Percentiles rank a stretch among this genome's conserved stretches.
These are phyloP conservation scores for Urocolius indicus DNA, from an alignment of 2,113 vertebrate species.

Conservation along the genomic window DNA sequence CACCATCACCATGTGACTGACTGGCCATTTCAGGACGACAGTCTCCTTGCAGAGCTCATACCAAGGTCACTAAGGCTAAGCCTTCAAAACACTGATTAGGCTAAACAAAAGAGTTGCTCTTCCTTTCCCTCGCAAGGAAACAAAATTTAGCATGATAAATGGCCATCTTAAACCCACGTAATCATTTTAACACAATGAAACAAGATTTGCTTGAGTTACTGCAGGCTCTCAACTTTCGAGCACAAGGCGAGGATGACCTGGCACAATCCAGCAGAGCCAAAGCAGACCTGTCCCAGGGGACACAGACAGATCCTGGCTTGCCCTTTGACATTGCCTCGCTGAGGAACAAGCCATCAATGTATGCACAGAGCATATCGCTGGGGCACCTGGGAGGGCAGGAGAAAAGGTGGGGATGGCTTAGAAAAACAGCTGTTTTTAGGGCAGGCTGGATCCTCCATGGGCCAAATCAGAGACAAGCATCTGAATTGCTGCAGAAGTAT, in stretches of 20 bases:
- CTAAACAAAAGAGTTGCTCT: background rate
- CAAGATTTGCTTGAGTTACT: slow-evolving; percentile 33
- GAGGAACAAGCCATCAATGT: background rate
- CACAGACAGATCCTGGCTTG: background rate
- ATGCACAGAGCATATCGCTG: background rate
- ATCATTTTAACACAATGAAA: slow-evolving; percentile 32
- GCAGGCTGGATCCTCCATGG: accelerated
- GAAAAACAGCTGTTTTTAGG: background rate
- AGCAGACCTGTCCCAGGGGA: background rate
- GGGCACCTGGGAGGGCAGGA: background rate
- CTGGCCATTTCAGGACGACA: background rate
- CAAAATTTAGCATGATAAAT: slow-evolving; percentile 28
- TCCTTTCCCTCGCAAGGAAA: slow-evolving; percentile 3
- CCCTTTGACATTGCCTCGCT: background rate
- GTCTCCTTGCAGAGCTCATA: background rate
- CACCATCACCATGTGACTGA: accelerated
- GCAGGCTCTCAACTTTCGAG: slow-evolving; percentile 30
- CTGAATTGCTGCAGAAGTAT: slow-evolving; percentile 14
- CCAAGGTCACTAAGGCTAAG: background rate
- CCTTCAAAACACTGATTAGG: background rate
- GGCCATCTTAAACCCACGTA: slow-evolving; percentile 40
- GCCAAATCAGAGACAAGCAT: accelerated
- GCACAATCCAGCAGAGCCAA: background rate
- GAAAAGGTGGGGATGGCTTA: background rate
- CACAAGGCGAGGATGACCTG: accelerated